phyloP scores from a whole-genome alignment of 2,113 vertebrate species.

The Litocranius walleri region DNA sequence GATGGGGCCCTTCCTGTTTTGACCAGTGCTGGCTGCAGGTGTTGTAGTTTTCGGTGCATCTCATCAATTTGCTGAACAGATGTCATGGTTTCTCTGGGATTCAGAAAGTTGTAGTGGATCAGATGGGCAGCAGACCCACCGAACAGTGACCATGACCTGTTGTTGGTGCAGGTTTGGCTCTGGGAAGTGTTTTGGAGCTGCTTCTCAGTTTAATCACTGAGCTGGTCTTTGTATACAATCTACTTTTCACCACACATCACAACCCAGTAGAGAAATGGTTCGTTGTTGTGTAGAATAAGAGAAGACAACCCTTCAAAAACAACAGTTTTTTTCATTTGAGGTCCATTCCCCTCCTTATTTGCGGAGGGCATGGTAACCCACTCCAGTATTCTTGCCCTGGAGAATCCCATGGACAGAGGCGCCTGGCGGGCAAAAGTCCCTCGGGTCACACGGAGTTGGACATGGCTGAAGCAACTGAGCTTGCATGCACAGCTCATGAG shows the following conservation, averaged over 20 bases:
- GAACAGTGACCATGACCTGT: background rate
- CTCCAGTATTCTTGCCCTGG: background rate
- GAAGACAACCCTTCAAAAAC: background rate
- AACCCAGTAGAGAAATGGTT: background rate
- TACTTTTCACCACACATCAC: background rate
- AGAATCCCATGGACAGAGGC: background rate
- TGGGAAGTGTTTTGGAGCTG: background rate
- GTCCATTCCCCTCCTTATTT: background rate
- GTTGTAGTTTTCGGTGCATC: fast-evolving
- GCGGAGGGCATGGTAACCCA: background rate
- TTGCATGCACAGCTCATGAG: background rate
- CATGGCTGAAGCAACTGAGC: background rate
- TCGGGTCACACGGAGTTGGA: background rate
- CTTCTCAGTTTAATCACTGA: background rate
- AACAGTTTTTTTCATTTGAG: background rate
- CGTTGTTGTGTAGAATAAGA: background rate
- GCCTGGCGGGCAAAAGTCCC: background rate
- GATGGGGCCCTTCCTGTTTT: background rate
- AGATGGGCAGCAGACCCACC: background rate
- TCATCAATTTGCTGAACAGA: background rate
- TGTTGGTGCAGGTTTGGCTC: background rate
- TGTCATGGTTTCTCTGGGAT: background rate
- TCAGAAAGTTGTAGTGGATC: background rate
- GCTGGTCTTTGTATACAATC: background rate
- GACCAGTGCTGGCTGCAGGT: background rate